phyloP scores from a whole-genome alignment of 2,113 vertebrate species.

The Acinonyx jubatus region DNA sequence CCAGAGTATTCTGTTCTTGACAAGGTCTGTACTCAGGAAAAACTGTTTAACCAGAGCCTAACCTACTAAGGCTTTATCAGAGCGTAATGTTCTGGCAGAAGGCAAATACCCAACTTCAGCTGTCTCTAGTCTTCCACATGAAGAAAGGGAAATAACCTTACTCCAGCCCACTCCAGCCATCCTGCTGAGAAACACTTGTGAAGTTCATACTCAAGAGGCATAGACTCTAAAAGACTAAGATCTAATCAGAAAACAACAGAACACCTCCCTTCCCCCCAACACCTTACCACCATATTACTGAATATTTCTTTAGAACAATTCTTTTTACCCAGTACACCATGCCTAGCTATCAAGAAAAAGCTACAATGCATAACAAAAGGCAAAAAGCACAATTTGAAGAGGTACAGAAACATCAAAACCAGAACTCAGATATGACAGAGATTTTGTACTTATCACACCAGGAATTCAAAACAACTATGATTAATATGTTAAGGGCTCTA shows the following conservation, averaged over 20 bases:
- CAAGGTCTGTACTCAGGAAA: not conserved
- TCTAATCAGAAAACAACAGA: not conserved
- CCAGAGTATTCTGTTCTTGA: not conserved
- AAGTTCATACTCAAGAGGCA: not conserved
- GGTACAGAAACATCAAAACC: not conserved
- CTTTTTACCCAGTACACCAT: not conserved
- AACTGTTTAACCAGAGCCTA: not conserved
- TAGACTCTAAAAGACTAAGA: not conserved
- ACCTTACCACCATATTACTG: not conserved
- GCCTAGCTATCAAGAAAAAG: not conserved
- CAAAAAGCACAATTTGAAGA: not conserved
- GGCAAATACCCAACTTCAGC: not conserved
- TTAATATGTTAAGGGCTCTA: not conserved
- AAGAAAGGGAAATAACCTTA: not conserved
- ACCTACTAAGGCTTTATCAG: not conserved
- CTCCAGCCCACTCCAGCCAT: not conserved
- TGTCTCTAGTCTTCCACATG: not conserved
- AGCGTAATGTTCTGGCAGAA: not conserved
- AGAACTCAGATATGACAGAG: not conserved
- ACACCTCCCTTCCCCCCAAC: not conserved
- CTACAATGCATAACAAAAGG: not conserved
- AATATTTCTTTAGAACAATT: not conserved
- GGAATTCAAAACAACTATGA: not conserved
- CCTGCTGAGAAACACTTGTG: not conserved
- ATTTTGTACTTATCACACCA: not conserved